Conservation (phyloP, 2,797 vertebrate genomes). For the Eurystomus glaucurus region DNA sequence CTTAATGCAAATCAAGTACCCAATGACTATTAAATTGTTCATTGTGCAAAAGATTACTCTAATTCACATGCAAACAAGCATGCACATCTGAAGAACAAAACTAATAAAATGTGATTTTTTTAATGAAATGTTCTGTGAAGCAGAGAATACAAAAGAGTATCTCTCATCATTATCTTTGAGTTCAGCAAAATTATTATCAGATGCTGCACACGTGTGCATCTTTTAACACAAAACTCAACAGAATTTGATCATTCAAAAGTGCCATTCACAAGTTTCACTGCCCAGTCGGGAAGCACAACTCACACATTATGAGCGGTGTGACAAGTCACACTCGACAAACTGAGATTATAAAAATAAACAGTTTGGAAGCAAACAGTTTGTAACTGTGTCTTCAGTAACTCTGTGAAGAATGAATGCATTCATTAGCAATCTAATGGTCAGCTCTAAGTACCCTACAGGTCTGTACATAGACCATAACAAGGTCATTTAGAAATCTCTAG, state of each 20-base stretch:
- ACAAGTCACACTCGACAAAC: constrained; percentile 26
- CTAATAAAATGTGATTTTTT: not conserved
- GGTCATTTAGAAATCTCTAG: constrained; percentile 6
- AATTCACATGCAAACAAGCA: not conserved
- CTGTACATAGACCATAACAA: constrained; percentile 6
- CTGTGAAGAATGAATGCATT: constrained; percentile 32
- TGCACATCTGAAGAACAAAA: not conserved
- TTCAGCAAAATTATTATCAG: not conserved
- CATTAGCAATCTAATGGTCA: constrained; percentile 36
- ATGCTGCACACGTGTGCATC: not conserved
- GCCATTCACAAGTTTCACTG: not conserved
- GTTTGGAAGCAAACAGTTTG: constrained; percentile 2
- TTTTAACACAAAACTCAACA: not conserved
- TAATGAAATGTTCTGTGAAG: not conserved
- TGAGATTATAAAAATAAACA: constrained; percentile 6
- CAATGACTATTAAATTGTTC: not conserved
- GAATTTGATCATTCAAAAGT: not conserved
- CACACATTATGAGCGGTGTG: fast-evolving
- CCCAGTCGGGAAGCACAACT: not conserved
- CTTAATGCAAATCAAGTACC: not conserved
- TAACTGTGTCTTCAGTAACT: not conserved
- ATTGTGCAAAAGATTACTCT: not conserved
- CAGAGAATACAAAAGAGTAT: not conserved
- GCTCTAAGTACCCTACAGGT: not conserved
- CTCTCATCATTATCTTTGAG: not conserved